These are phyloP conservation scores for Actinopyga echinites DNA, from an alignment of 53 echinoderm and acorn worm species.

Conservation along the genomic window DNA sequence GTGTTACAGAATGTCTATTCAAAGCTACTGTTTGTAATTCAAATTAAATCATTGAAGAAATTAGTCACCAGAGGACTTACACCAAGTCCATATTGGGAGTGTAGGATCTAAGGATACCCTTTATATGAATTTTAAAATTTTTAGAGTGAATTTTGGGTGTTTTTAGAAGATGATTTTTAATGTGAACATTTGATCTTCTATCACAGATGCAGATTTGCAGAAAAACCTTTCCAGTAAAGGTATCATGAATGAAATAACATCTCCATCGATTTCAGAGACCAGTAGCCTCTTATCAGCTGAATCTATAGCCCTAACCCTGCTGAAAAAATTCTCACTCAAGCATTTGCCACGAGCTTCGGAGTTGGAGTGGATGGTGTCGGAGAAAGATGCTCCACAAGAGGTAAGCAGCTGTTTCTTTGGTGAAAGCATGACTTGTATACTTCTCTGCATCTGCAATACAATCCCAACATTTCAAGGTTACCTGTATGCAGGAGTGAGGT, in stretches of 20 bases:
- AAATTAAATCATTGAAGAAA: too few relatives aligned
- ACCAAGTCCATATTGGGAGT: too few relatives aligned
- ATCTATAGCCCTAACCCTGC: conserved; percentile 88
- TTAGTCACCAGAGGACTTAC: too few relatives aligned
- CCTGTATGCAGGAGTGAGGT: neutral
- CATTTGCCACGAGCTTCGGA: conserved; percentile 96
- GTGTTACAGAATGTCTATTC: too few relatives aligned
- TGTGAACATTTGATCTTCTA: neutral
- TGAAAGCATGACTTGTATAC: neutral
- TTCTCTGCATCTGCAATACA: too few relatives aligned
- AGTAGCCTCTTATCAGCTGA: conserved; percentile 75
- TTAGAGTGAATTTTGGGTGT: too few relatives aligned
- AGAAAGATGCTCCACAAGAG: conserved; percentile 93
- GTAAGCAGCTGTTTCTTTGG: conserved; percentile 41
- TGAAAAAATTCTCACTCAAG: conserved; percentile 93
- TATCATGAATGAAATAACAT: neutral
- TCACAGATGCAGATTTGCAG: conserved; percentile 88
- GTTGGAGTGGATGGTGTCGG: conserved; percentile 93
- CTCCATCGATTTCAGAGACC: conserved; percentile 1
- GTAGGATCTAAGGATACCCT: too few relatives aligned
- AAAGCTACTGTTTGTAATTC: too few relatives aligned
- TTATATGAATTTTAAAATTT: too few relatives aligned
- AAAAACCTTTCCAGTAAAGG: conserved; percentile 15
- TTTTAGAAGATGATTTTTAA: too few relatives aligned
- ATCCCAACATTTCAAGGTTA: too few relatives aligned